phyloP scores from a whole-genome alignment of 2,113 vertebrate genomes.

The Aythya baeri region DNA sequence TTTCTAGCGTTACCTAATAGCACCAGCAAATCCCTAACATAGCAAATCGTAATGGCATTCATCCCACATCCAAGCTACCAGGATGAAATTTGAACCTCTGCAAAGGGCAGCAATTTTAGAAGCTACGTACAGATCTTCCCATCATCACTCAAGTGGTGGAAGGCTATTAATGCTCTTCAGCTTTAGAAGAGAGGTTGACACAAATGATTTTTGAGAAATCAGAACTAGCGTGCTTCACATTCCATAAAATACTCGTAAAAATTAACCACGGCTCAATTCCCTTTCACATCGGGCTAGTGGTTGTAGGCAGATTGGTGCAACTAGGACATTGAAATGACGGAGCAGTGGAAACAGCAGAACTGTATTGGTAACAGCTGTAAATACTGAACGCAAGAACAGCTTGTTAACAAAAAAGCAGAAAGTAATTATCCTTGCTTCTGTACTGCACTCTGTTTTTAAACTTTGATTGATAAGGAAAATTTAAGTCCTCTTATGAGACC shows the following conservation, averaged over 20 bases:
- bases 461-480: background rate
- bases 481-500: background rate
- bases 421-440: background rate
- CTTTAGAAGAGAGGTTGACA: background rate
- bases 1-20: conserved; percentile 45
- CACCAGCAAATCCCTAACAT: conserved; percentile 56
- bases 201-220: background rate
- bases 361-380: background rate
- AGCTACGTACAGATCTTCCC: background rate
- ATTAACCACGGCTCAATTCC: background rate
- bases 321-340: background rate
- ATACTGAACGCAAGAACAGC: background rate
- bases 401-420: background rate
- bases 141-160: background rate
- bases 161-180: background rate
- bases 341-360: background rate
- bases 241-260: background rate
- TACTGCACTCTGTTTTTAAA: background rate
- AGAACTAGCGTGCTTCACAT: background rate
- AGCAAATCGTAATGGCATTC: conserved; percentile 12
- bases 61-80: conserved; percentile 3
- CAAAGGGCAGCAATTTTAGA: conserved; percentile 36
- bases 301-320: background rate
- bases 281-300: background rate
- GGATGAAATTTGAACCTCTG: conserved; percentile 50